A percentile compares a stretch with the other conserved stretches of the same genome.
Evolutionary conservation across 2,113 vertebrate genomes (phyloP).

Genomic region (Egretta garzetta): DNA sequence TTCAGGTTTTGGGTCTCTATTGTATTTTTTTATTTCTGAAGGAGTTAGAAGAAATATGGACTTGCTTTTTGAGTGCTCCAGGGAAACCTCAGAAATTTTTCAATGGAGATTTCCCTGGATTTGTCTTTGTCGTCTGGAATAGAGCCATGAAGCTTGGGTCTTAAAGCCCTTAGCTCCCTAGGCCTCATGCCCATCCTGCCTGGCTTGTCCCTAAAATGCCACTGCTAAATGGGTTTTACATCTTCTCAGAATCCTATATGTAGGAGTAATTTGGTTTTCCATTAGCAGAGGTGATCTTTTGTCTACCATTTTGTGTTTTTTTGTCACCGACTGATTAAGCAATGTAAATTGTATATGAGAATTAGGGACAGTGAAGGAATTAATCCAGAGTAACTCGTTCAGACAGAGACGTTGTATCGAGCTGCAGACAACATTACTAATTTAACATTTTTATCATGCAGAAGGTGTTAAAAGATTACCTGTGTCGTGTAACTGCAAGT

Average conservation of each 20-base stretch:
- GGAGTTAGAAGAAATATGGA: background rate
- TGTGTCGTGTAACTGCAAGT: background rate
- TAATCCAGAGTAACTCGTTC: background rate
- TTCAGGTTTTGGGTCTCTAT: background rate
- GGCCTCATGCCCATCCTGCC: background rate
- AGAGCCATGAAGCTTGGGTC: background rate
- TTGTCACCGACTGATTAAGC: background rate
- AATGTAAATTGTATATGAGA: background rate
- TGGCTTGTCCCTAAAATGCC: background rate
- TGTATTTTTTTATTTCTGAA: background rate
- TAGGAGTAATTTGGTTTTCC: background rate
- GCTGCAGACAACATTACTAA: background rate
- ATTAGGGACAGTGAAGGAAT: background rate
- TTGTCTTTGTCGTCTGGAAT: background rate
- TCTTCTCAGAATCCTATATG: background rate
- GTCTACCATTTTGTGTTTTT: background rate
- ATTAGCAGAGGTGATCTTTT: background rate
- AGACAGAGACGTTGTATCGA: background rate
- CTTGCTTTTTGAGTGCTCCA: background rate
- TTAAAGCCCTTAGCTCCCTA: background rate
- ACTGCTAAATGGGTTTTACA: background rate
- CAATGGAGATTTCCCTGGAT: background rate
- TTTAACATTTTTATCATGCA: background rate
- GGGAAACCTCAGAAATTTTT: background rate
- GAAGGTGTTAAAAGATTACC: background rate